Evolutionary conservation across 2,113 vertebrate genomes (phyloP).

Genomic region (Gnathonemus echidnorhynchus): DNA sequence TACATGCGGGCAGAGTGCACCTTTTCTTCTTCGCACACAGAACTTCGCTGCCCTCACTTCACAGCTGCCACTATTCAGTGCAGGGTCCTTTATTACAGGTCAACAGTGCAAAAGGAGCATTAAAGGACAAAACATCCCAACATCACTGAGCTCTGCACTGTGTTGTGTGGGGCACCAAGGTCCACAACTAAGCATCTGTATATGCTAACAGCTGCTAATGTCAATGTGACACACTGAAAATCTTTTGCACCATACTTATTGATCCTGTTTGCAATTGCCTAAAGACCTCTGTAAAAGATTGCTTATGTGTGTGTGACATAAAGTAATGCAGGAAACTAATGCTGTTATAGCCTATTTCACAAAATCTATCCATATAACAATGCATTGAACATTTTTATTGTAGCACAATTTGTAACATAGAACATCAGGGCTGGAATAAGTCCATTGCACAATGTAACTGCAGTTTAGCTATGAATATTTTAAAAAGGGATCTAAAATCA

Average conservation of each 20-base stretch:
- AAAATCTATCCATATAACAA: constrained; percentile 10
- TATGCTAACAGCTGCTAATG: background rate
- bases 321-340: background rate
- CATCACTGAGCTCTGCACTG: constrained; percentile 29
- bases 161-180: background rate
- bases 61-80: constrained; percentile 65
- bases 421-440: constrained; percentile 35
- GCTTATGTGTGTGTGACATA: background rate
- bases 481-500: constrained; percentile 59
- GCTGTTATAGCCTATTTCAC: background rate
- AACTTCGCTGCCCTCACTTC: constrained; percentile 54
- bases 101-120: constrained; percentile 65
- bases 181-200: background rate
- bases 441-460: constrained; percentile 62
- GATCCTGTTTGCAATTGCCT: background rate
- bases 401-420: constrained; percentile 42
- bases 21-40: constrained; percentile 15
- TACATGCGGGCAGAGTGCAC: background rate
- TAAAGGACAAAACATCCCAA: constrained; percentile 49
- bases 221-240: background rate
- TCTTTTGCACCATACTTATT: background rate
- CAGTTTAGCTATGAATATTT: constrained; percentile 67
- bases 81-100: constrained; percentile 79
- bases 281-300: background rate
- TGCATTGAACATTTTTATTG: constrained; percentile 14